A percentile compares a stretch with the other conserved stretches of the same genome.
phyloP scores from a whole-genome alignment of 2,113 vertebrate genomes.

The Copsychus sechellarum region DNA sequence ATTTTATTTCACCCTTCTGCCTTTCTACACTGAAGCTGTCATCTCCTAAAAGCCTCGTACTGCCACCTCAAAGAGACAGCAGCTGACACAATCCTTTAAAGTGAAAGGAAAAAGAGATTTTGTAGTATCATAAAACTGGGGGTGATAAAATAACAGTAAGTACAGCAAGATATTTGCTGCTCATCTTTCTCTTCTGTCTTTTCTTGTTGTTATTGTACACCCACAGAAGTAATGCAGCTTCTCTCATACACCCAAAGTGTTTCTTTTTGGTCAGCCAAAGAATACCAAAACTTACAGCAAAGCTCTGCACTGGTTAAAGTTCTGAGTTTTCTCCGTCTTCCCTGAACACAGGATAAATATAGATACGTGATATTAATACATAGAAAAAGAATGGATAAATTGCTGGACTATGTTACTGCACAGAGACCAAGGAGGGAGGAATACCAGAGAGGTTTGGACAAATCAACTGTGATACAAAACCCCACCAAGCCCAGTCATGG shows the following conservation, averaged over 20 bases:
- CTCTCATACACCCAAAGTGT: background rate
- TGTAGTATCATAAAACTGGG: background rate
- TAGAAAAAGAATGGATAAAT: background rate
- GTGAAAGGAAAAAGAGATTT: background rate
- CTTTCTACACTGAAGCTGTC: background rate
- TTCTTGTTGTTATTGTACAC: background rate
- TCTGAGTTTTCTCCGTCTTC: background rate
- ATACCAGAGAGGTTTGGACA: background rate
- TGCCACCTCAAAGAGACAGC: background rate
- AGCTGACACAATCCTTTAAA: background rate
- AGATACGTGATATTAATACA: background rate
- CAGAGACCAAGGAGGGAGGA: background rate
- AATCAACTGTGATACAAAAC: background rate
- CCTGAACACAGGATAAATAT: background rate
- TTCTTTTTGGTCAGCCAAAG: background rate
- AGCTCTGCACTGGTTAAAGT: background rate
- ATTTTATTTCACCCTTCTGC: background rate
- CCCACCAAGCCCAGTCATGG: accelerated
- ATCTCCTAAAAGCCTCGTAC: background rate
- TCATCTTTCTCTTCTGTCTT: background rate
- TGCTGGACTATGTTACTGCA: background rate
- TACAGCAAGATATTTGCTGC: background rate
- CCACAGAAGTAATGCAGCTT: background rate
- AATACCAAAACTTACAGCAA: background rate
- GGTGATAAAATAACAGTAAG: background rate